phyloP scores from a whole-genome alignment of 2,113 vertebrate species.

The Dryoscopus gambensis region DNA sequence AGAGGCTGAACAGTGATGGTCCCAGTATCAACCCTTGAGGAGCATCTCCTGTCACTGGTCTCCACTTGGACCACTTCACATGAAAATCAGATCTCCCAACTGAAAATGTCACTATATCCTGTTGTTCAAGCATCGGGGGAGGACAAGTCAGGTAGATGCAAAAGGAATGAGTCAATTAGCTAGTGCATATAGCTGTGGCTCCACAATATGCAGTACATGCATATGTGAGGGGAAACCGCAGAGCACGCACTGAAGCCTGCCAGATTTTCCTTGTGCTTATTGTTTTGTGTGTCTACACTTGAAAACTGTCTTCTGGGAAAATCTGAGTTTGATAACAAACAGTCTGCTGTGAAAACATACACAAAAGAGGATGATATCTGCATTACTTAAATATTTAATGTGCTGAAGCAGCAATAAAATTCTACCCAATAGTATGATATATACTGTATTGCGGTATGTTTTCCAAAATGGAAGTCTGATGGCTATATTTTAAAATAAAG shows the following conservation, averaged over 20 bases:
- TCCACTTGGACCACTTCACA: not conserved
- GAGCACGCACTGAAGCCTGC: not conserved
- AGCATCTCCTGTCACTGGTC: not conserved
- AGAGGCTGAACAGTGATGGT: not conserved
- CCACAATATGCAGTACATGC: not conserved
- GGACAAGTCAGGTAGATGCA: not conserved
- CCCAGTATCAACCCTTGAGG: not conserved
- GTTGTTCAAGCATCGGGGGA: not conserved
- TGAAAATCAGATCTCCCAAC: not conserved
- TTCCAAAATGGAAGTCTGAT: not conserved
- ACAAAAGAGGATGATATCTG: not conserved
- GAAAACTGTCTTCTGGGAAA: not conserved
- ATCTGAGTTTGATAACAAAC: not conserved
- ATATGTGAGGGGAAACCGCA: not conserved
- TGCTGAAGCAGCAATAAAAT: not conserved
- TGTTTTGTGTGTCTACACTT: not conserved
- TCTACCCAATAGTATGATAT: not conserved
- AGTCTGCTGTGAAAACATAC: not conserved
- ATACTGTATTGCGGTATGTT: not conserved
- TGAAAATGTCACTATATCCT: not conserved
- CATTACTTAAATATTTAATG: not conserved
- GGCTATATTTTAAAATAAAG: not conserved
- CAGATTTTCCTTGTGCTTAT: not conserved
- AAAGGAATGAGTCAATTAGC: not conserved
- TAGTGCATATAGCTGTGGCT: not conserved